Conservation (phyloP, 2,797 vertebrate species). For the Siniperca obscura region DNA sequence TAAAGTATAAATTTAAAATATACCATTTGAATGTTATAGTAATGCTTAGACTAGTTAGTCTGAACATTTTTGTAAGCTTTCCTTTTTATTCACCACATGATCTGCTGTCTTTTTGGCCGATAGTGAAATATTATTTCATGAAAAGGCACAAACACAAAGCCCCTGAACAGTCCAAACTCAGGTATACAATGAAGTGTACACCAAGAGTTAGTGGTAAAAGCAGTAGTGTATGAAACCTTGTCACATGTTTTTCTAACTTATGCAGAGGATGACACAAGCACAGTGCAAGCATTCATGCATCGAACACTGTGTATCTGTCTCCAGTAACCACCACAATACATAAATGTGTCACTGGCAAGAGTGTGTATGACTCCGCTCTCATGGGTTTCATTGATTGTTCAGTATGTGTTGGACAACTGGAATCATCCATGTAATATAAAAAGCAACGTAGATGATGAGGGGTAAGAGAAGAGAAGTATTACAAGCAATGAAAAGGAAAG, state of each 20-base stretch:
- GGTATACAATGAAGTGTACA: neutral
- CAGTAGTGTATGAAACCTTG: neutral
- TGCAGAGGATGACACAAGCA: neutral
- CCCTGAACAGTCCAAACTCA: neutral
- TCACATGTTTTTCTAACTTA: constrained; percentile 1
- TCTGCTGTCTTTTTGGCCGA: neutral
- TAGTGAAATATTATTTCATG: neutral
- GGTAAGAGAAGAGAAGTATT: constrained; percentile 2
- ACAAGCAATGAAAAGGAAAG: constrained; percentile 21
- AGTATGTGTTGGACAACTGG: constrained; percentile 43
- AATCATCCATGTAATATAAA: constrained; percentile 38
- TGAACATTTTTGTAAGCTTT: neutral
- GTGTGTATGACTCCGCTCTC: constrained; percentile 15
- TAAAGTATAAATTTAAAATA: neutral
- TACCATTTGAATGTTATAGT: neutral
- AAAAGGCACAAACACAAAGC: neutral
- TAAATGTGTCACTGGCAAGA: constrained; percentile 39
- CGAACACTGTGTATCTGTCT: constrained; percentile 18
- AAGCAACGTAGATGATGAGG: neutral
- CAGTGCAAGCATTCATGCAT: constrained; percentile 12
- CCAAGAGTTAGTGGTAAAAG: neutral
- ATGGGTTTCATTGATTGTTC: constrained; percentile 51
- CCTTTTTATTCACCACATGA: constrained; percentile 8
- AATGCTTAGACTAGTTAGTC: neutral
- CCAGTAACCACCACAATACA: constrained; percentile 20